Base-by-base conservation (phyloP, 1,140 invertebrate genomes). In the Ylistrum balloti region DNA sequence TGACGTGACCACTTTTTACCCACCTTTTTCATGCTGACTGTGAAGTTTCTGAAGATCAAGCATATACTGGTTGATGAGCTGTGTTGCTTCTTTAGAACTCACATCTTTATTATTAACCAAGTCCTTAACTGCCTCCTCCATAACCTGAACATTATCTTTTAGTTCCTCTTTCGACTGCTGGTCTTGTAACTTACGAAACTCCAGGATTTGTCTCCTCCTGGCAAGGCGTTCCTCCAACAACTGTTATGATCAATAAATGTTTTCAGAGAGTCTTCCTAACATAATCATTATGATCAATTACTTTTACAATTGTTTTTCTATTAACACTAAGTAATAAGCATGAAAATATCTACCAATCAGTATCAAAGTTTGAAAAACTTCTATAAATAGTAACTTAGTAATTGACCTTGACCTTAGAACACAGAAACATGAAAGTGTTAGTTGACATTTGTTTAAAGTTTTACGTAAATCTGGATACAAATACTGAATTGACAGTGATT, bases 191-290 rank as follows among this genome's bases (percentile, higher is more conserved):
- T 91, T 92, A n/a, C 91, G 89, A 48, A 94, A 94, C 33, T 93
- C 94, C 28, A 95, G 45, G 9, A 94, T 91, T 74, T 95, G 94
- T 35, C 90, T 91, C 28, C 95, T 88, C 41, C 92, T 93, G 17
- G 94, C 94, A 33, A 95, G 87, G 38, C 95, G 92, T 48, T 95
- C 94, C 56, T 95, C 94, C 33, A 95, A 89, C 87, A 90, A 91
- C 95, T 95, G 87, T 15, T 87, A 89, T 5, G 22, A 28, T 74
- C 22, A 74, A 74, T 28, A 17, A 45, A 9, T 13, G 41, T 45
- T 15, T 17, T 45, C 41, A 45, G 41, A 45, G 20, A 45, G 10
- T 45, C 41, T 45, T 45, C 20, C 41, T 45, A n/a, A n/a, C n/a
- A n/a, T n/a, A n/a, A n/a, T n/a, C n/a, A n/a, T n/a, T n/a, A n/a